phyloP scores from a whole-genome alignment of 2,113 vertebrate genomes.

The Peucedramus taeniatus region DNA sequence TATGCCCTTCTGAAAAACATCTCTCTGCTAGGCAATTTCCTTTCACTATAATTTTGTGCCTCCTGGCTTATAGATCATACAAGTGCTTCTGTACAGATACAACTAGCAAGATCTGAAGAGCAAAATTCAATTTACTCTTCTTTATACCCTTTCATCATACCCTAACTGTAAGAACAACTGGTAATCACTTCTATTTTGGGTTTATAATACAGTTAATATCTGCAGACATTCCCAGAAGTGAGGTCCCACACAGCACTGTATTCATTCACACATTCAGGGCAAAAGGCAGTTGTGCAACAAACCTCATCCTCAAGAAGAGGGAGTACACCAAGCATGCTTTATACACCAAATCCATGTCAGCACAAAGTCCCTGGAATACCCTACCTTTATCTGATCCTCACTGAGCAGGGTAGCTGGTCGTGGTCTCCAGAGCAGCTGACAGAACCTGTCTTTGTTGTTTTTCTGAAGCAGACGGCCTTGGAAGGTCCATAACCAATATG shows the following conservation, averaged over 20 bases:
- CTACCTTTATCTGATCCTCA: conserved; percentile 88
- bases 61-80: not conserved
- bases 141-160: not conserved
- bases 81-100: not conserved
- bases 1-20: not conserved
- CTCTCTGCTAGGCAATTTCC: not conserved
- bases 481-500: conserved; percentile 98
- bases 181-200: not conserved
- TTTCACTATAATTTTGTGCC: not conserved
- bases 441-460: conserved; percentile 96
- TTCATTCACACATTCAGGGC: not conserved
- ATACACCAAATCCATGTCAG: not conserved
- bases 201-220: not conserved
- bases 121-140: not conserved
- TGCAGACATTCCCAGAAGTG: not conserved
- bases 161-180: not conserved
- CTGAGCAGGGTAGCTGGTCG: conserved; percentile 86
- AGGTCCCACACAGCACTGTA: not conserved
- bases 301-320: not conserved
- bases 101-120: not conserved
- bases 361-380: not conserved
- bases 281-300: not conserved
- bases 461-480: conserved; percentile 97
- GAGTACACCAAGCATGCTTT: not conserved
- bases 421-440: conserved; percentile 96